phyloP scores from a whole-genome alignment of 2,113 vertebrate genomes.

The Cercocebus atys region DNA sequence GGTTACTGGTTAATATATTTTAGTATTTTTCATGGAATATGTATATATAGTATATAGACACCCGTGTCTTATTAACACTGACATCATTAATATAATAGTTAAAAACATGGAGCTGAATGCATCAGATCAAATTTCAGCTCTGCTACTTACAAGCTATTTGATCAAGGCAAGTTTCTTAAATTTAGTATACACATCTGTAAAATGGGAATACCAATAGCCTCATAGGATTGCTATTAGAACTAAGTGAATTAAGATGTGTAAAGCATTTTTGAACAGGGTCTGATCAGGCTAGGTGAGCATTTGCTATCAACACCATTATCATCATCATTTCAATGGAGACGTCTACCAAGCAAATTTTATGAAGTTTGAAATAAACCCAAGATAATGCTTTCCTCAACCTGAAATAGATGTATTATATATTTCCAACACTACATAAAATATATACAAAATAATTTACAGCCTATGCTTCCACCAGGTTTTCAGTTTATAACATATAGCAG shows the following conservation, averaged over 20 bases:
- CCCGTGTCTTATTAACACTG: background rate
- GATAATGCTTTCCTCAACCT: background rate
- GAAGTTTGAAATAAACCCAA: conserved; percentile 1
- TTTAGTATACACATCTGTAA: background rate
- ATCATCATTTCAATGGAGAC: background rate
- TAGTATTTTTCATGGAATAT: background rate
- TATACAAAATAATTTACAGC: background rate
- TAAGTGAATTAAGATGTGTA: background rate
- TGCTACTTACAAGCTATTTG: background rate
- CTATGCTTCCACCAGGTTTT: background rate
- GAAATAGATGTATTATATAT: background rate
- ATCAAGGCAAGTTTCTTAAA: background rate
- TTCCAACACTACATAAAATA: background rate
- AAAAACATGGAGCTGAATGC: background rate
- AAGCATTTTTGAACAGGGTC: background rate
- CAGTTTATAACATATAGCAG: background rate
- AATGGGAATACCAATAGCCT: background rate
- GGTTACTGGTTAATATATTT: background rate
- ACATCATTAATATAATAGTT: background rate
- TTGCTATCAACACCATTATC: background rate
- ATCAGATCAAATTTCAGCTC: background rate
- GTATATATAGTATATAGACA: background rate
- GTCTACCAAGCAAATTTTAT: background rate
- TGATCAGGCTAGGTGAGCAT: background rate
- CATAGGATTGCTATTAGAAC: background rate